A percentile compares a stretch with the other conserved stretches of the same genome.
Conservation (phyloP, 2,113 vertebrate genomes). For the Cygnus buccinator region DNA sequence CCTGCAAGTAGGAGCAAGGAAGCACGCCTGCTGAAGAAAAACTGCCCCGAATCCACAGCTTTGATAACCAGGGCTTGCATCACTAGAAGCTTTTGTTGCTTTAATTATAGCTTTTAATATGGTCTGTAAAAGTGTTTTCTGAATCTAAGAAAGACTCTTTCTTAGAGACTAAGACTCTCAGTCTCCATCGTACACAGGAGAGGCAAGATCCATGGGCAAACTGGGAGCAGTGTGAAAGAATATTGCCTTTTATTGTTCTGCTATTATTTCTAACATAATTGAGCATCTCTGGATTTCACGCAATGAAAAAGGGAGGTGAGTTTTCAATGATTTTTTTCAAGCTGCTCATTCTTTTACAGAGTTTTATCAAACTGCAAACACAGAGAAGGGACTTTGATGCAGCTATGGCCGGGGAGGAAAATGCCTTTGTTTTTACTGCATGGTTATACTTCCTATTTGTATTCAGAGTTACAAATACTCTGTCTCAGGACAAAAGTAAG, state of each 20-base stretch:
- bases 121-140: background rate
- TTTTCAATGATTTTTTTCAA: background rate
- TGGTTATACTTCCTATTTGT: background rate
- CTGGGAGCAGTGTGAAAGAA: background rate
- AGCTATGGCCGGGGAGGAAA: background rate
- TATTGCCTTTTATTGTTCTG: background rate
- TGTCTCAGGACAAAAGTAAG: background rate
- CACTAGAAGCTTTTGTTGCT: background rate
- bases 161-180: background rate
- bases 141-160: background rate
- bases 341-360: background rate
- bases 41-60: background rate
- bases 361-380: conserved; percentile 9
- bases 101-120: conserved; percentile 2
- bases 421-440: conserved; percentile 16
- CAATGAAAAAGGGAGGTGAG: background rate
- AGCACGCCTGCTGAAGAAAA: background rate
- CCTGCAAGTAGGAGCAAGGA: background rate
- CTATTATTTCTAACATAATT: background rate
- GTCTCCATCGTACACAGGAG: background rate
- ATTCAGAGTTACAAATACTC: background rate
- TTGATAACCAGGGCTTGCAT: background rate
- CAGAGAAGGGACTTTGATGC: background rate
- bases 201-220: background rate
- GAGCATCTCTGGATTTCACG: background rate